Conservation (phyloP, 2,888 invertebrate species). For the Muschampia plurimacula region DNA sequence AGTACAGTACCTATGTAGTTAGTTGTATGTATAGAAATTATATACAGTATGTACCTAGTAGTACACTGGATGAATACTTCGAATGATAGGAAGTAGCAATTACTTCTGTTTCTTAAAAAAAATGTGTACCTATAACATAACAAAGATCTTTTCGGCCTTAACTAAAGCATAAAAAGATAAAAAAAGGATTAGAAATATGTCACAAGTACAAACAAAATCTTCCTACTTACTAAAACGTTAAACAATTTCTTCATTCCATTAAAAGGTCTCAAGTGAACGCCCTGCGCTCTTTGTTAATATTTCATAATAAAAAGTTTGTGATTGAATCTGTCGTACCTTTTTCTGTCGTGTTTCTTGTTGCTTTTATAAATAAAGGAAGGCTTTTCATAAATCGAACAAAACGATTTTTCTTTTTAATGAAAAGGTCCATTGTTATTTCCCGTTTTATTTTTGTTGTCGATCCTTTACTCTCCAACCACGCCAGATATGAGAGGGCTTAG, state of each 20-base stretch:
- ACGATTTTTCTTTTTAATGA: conserved; percentile 9
- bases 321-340: conserved; percentile 18
- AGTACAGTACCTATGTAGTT: too few species aligned
- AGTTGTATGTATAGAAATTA: too few species aligned
- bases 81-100: too few species aligned
- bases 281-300: conserved; percentile 11
- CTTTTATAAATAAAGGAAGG: conserved; percentile 3
- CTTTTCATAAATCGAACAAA: conserved; percentile 9
- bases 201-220: neutral
- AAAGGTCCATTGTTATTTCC: neutral
- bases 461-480: too few species aligned
- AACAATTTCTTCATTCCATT: conserved; percentile 26
- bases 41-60: too few species aligned
- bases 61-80: too few species aligned
- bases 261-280: conserved; percentile 21
- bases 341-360: conserved; percentile 9
- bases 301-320: conserved; percentile 12
- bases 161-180: neutral
- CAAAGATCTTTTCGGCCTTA: neutral
- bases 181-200: neutral
- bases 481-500: too few species aligned
- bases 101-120: too few species aligned
- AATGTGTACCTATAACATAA: neutral
- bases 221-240: conserved; percentile 5
- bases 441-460: neutral